Evolutionary conservation across 2,888 invertebrate species (phyloP).

Genomic region (Rhyacophila evoluta): DNA sequence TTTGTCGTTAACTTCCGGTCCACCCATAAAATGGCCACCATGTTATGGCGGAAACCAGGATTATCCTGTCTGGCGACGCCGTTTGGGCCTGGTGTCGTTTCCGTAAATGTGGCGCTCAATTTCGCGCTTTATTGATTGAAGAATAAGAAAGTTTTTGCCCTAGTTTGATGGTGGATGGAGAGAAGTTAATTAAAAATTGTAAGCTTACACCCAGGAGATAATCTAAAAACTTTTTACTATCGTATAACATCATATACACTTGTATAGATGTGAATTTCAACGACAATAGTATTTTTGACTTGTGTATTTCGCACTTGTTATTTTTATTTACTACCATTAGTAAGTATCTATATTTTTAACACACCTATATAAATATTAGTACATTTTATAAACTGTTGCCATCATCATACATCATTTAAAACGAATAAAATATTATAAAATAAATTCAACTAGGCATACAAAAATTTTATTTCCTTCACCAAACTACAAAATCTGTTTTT

Average conservation of each 20-base stretch:
- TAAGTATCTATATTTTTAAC: no score
- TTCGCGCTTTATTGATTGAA: slow-evolving; percentile 8
- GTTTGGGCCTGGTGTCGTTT: background rate
- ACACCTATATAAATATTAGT: no score
- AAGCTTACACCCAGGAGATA: background rate
- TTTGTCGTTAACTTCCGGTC: slow-evolving; percentile 5
- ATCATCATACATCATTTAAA: no score
- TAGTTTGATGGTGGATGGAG: background rate
- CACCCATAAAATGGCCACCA: background rate
- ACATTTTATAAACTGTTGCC: no score
- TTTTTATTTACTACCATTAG: no score
- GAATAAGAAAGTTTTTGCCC: background rate
- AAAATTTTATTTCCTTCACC: no score
- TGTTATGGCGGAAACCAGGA: slow-evolving; percentile 20
- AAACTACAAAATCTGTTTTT: no score
- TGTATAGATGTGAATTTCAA: no score
- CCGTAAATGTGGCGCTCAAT: background rate
- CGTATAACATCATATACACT: background rate
- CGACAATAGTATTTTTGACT: no score
- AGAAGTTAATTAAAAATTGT: slow-evolving; percentile 12
- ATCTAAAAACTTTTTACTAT: background rate
- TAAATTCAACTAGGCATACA: no score
- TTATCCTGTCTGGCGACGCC: slow-evolving; percentile 3
- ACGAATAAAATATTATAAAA: no score
- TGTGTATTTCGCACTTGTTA: no score